Percentiles rank a stretch among this genome's conserved stretches.
Conservation (phyloP, 2,888 invertebrate species). For the Rhagonycha lutea region DNA sequence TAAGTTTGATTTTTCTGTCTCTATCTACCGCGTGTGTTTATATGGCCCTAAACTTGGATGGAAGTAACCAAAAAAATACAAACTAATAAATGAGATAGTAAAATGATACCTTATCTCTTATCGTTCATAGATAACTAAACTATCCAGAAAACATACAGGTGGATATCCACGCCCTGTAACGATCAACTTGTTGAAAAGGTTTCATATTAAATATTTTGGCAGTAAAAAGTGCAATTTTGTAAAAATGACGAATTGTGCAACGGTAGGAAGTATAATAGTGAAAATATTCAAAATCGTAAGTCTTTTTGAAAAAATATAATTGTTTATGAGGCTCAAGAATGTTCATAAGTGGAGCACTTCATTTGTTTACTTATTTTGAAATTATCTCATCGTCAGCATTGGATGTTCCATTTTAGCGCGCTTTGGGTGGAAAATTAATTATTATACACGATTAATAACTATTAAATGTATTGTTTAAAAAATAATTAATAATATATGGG, state of each 20-base stretch:
- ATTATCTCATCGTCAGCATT: background rate
- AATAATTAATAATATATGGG: background rate
- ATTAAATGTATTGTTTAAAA: background rate
- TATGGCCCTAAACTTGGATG: background rate
- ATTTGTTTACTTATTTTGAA: background rate
- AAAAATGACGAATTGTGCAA: slow-evolving; percentile 80
- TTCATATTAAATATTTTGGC: background rate
- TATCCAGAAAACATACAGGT: slow-evolving; percentile 24
- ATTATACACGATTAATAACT: background rate
- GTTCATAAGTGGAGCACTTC: background rate
- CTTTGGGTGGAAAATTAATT: background rate
- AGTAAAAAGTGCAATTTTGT: background rate
- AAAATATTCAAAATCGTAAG: slow-evolving; percentile 84
- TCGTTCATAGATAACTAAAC: slow-evolving; percentile 12
- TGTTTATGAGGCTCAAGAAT: background rate
- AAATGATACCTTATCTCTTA: slow-evolving; percentile 22
- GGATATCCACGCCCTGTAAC: slow-evolving; percentile 11
- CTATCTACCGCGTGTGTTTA: background rate
- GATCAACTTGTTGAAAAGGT: background rate
- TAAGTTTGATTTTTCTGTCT: background rate
- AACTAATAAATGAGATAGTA: background rate
- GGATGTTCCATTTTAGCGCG: background rate
- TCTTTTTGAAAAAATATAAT: slow-evolving; percentile 33
- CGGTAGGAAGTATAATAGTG: slow-evolving; percentile 79
- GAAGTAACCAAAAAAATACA: background rate